Percentiles rank a stretch among this genome's conserved stretches.
phyloP scores from a whole-genome alignment of 2,113 vertebrate genomes.

The Eidolon helvum region DNA sequence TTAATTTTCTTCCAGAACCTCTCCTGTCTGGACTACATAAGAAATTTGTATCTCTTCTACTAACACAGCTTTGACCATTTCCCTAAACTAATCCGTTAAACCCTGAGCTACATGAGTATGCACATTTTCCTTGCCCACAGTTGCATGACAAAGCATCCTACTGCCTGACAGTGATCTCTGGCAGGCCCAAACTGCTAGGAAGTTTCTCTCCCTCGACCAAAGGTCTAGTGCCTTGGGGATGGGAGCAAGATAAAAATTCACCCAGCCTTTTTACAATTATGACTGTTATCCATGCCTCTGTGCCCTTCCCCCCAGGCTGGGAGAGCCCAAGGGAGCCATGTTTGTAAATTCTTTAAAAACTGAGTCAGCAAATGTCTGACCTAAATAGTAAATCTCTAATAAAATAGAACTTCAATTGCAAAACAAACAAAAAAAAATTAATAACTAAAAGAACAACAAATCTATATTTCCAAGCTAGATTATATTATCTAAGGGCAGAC shows the following conservation, averaged over 20 bases:
- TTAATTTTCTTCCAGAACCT: background rate
- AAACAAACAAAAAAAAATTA: background rate
- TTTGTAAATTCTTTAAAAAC: conserved; percentile 24
- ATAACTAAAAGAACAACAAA: background rate
- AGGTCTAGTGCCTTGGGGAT: background rate
- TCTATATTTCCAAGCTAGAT: background rate
- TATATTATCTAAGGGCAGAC: background rate
- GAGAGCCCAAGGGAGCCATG: background rate
- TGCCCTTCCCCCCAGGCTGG: background rate
- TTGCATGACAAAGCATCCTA: background rate
- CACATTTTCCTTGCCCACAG: background rate
- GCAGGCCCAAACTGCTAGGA: background rate
- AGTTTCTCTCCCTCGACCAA: background rate
- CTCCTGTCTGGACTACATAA: background rate
- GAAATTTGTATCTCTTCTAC: background rate
- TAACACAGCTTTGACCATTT: background rate
- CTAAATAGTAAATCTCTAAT: background rate
- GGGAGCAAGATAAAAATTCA: background rate
- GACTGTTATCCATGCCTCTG: background rate
- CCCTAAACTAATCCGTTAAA: background rate
- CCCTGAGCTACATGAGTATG: accelerated
- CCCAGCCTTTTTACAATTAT: background rate
- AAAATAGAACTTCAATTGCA: background rate
- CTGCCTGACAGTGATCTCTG: background rate
- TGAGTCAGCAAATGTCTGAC: conserved; percentile 14